A percentile compares a stretch with the other conserved stretches of the same genome.
Evolutionary conservation across 2,797 vertebrate genomes (phyloP).

Genomic region (Coracias cyanogaster): DNA sequence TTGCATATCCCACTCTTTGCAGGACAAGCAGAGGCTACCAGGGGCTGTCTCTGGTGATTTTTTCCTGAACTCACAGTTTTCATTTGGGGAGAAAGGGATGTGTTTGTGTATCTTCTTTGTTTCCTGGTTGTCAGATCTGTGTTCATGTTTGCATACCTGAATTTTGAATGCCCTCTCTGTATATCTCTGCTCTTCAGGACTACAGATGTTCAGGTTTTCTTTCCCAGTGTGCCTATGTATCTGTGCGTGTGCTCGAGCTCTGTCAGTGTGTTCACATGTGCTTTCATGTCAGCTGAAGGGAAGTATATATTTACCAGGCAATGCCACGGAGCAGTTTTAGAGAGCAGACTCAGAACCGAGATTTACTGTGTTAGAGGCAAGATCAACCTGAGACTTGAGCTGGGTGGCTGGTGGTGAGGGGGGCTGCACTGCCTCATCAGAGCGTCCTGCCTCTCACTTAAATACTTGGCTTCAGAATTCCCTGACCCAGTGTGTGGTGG

Average conservation of each 20-base stretch:
- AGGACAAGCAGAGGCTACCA: constrained; percentile 6
- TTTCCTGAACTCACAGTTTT: background rate
- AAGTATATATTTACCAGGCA: background rate
- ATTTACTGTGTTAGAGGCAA: background rate
- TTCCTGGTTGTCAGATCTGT: background rate
- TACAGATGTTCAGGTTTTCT: background rate
- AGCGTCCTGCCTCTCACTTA: background rate
- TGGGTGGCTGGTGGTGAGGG: background rate
- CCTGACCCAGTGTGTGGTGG: background rate
- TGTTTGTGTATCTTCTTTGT: constrained; percentile 6
- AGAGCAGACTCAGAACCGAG: background rate
- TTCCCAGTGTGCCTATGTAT: background rate
- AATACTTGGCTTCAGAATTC: background rate
- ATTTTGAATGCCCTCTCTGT: constrained; percentile 3
- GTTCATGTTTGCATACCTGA: background rate
- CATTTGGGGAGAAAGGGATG: background rate
- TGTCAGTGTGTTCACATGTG: background rate
- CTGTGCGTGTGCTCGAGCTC: background rate
- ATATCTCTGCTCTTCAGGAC: background rate
- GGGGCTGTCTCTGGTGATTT: background rate
- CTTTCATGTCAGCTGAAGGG: background rate
- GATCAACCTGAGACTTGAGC: background rate
- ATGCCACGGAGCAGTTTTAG: background rate
- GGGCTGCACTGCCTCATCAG: background rate
- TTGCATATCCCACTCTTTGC: constrained; percentile 16